Evolutionary conservation across 2,797 vertebrate genomes (phyloP), one percentile per base, ranked within the genome.

Genomic region (Syngnathus rostellatus): DNA sequence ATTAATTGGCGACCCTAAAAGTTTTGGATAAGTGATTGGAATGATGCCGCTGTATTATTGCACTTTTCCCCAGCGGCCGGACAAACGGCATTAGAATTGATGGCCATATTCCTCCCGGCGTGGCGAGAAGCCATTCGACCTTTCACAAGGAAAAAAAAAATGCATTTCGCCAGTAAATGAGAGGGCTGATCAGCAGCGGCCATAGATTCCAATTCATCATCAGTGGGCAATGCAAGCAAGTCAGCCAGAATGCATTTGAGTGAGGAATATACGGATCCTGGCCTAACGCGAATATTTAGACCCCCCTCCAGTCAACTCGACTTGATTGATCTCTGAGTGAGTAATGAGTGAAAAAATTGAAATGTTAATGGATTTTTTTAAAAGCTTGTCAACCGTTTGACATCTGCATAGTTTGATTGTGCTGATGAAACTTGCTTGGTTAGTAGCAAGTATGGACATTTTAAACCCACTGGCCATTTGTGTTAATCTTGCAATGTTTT

Each of bases 151-250:
- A 82, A 81, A 81, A 72, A 68, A 68, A 68, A 60, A 70, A 74
- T 69, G 71, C 69, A 79, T 88, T 85, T 79, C 39, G 72, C 69
- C 65, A n/a, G 71, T 69, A 77, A 79, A 71, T 66, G 75, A 82
- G 74, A 72, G 51, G 43, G 71, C 80, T 75, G 79, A 86, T 84
- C 77, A 80, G 71, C 64, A 69, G 63, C 45, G 69, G 67, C 73
- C 73, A 77, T 72, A 67, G 73, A 83, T 86, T 77, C 83, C 73
- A 84, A 69, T 84, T 82, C 70, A 79, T 74, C 58, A 57, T 63
- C 77, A 72, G 68, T 3, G 31, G 77, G 84, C 54, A 60, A 72
- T 78, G 69, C 75, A 51, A 61, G 70, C 72, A 41, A 41, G 41
- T 43, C 72, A 73, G 58, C 50, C 70, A 63, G 58, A 69, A 57